These are phyloP conservation scores for Cydia splendana DNA, from an alignment of 1,140 invertebrate species.

Conservation along the genomic window DNA sequence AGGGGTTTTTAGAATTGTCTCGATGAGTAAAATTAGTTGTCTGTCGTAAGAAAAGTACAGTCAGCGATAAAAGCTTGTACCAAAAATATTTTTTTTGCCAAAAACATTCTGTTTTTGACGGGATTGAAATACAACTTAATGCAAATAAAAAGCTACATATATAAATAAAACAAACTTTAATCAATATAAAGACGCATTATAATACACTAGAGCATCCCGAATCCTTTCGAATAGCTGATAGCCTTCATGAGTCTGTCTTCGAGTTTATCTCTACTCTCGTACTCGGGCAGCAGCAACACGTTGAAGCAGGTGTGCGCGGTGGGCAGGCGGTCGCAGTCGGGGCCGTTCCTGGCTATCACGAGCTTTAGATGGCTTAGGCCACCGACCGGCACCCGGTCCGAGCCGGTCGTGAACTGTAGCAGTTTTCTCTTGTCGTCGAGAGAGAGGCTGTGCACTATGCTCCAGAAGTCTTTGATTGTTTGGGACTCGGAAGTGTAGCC, in stretches of 20 bases:
- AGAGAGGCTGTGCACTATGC: slow-evolving; percentile 92
- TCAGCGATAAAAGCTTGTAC: too few relatives aligned
- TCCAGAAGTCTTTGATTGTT: slow-evolving; percentile 96
- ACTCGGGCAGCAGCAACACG: slow-evolving; percentile 94
- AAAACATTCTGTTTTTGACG: too few relatives aligned
- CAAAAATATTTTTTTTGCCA: too few relatives aligned
- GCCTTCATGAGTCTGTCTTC: slow-evolving; percentile 93
- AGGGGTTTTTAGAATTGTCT: too few relatives aligned
- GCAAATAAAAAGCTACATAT: slow-evolving; percentile 51
- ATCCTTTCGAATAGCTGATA: slow-evolving; percentile 93
- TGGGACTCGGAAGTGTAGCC: slow-evolving; percentile 92
- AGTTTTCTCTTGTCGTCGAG: slow-evolving; percentile 94
- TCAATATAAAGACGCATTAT: slow-evolving; percentile 42
- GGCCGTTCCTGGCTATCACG: slow-evolving; percentile 88
- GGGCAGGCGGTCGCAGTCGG: slow-evolving; percentile 89
- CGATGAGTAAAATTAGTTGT: too few relatives aligned
- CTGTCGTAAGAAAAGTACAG: too few relatives aligned
- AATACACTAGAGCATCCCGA: slow-evolving; percentile 87
- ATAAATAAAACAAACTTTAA: slow-evolving; percentile 64
- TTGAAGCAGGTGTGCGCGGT: slow-evolving; percentile 98
- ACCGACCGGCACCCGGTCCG: slow-evolving; percentile 95
- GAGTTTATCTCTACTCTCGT: slow-evolving; percentile 90
- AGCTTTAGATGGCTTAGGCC: slow-evolving; percentile 94
- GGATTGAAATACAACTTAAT: too few relatives aligned
- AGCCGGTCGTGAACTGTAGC: slow-evolving; percentile 96